Conservation (phyloP, 2,888 invertebrate species). For the Strigamia crassipes region DNA sequence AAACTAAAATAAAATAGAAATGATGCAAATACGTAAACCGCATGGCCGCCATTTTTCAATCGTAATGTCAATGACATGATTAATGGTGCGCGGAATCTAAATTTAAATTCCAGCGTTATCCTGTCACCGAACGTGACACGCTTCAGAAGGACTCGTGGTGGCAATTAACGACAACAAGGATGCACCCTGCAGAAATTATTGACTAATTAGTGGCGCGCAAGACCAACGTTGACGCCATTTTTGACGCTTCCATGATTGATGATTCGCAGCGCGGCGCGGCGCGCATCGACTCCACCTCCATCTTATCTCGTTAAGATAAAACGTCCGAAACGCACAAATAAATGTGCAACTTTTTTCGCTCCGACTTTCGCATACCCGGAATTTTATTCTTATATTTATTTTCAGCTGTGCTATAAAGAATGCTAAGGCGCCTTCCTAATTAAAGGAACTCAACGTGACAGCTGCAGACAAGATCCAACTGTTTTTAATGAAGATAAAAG, state of each 20-base stretch:
- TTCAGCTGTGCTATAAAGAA: conserved; percentile 23
- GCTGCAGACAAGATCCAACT: conserved; percentile 6
- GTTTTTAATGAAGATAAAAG: conserved; percentile 27
- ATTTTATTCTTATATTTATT: conserved; percentile 15
- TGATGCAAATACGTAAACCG: too few species aligned
- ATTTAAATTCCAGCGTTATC: conserved; percentile 24
- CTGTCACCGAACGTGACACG: conserved; percentile 20
- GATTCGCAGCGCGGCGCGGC: neutral
- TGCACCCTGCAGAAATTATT: conserved; percentile 33
- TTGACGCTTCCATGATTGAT: conserved; percentile 36
- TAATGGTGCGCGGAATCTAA: conserved; percentile 37
- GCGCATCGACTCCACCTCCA: neutral
- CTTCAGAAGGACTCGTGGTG: conserved; percentile 12
- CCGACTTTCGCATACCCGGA: neutral
- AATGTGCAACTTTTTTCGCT: neutral
- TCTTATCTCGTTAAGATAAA: neutral
- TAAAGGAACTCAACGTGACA: conserved; percentile 3
- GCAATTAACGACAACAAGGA: conserved; percentile 44
- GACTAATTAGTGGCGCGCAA: conserved; percentile 41
- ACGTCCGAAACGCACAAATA: neutral
- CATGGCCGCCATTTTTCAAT: too few species aligned
- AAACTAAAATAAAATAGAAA: too few species aligned
- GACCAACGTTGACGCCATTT: neutral
- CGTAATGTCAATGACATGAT: conserved; percentile 43
- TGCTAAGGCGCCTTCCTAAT: conserved; percentile 34